Evolutionary conservation across 2,888 invertebrate genomes (phyloP).

Genomic region (Phragmatobia fuliginosa): DNA sequence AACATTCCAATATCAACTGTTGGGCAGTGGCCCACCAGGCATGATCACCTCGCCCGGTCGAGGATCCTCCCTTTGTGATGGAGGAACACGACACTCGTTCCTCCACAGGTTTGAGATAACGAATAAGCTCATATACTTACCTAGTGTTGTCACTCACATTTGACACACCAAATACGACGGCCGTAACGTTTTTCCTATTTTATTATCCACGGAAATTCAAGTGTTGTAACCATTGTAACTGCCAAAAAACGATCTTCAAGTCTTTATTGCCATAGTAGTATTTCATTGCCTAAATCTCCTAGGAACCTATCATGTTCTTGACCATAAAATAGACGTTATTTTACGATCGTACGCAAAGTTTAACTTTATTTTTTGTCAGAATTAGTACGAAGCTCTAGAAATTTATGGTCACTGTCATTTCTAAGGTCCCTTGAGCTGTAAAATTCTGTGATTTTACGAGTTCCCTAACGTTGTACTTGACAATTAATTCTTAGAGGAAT

Average conservation of each 20-base stretch:
- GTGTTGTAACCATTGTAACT: not conserved
- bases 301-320: not conserved
- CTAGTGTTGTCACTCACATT: not conserved
- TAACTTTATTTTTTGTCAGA: slow-evolving; percentile 22
- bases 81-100: no score
- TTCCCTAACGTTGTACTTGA: not conserved
- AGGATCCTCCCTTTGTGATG: no score
- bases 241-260: not conserved
- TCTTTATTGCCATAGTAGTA: not conserved
- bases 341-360: slow-evolving; percentile 15
- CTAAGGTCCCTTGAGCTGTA: slow-evolving; percentile 7
- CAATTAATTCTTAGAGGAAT: slow-evolving; percentile 11
- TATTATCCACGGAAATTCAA: not conserved
- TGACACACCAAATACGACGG: not conserved
- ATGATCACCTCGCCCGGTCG: no score
- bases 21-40: no score
- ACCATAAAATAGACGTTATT: slow-evolving; percentile 10
- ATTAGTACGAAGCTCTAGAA: slow-evolving; percentile 11
- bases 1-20: no score
- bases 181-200: not conserved
- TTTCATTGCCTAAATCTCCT: slow-evolving; percentile 5
- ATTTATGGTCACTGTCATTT: slow-evolving; percentile 14
- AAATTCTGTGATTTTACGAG: slow-evolving; percentile 22
- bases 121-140: no score
- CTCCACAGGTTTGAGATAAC: no score